These are phyloP conservation scores for Archips crataeganus DNA, from an alignment of 2,888 invertebrate species.

Conservation along the genomic window DNA sequence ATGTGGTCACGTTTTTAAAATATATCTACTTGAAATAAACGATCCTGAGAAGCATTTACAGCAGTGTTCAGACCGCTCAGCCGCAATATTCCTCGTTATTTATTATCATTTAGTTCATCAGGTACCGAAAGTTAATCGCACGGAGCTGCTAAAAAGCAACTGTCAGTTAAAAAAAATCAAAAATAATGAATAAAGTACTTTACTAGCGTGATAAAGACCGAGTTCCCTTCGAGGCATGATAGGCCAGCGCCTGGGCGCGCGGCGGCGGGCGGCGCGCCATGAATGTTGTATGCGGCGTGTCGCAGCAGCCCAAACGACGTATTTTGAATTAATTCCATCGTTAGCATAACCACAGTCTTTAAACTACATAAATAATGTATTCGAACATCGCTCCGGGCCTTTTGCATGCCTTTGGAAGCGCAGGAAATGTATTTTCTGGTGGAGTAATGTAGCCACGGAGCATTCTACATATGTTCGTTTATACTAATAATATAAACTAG, in stretches of 20 bases:
- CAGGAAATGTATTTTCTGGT: not conserved
- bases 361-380: conserved; percentile 30
- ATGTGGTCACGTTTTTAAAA: too few species aligned
- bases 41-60: too few species aligned
- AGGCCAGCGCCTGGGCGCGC: not conserved
- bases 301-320: conserved; percentile 27
- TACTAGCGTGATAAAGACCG: too few species aligned
- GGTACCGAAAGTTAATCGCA: conserved; percentile 18
- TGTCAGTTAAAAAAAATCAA: conserved; percentile 35
- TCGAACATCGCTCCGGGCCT: not conserved
- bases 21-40: too few species aligned
- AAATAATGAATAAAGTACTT: not conserved
- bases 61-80: too few species aligned
- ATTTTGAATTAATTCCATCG: conserved; percentile 38
- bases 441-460: not conserved
- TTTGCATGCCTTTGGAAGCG: not conserved
- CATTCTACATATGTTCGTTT: not conserved
- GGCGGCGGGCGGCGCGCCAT: not conserved
- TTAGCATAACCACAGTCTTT: conserved; percentile 25
- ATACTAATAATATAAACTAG: not conserved
- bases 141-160: conserved; percentile 11
- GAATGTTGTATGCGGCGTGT: conserved; percentile 32
- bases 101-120: not conserved
- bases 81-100: too few species aligned
- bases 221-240: not conserved